Evolutionary conservation across 1,140 invertebrate species (phyloP), one percentile per base, ranked within the genome.

Genomic region (Psix sp.): DNA sequence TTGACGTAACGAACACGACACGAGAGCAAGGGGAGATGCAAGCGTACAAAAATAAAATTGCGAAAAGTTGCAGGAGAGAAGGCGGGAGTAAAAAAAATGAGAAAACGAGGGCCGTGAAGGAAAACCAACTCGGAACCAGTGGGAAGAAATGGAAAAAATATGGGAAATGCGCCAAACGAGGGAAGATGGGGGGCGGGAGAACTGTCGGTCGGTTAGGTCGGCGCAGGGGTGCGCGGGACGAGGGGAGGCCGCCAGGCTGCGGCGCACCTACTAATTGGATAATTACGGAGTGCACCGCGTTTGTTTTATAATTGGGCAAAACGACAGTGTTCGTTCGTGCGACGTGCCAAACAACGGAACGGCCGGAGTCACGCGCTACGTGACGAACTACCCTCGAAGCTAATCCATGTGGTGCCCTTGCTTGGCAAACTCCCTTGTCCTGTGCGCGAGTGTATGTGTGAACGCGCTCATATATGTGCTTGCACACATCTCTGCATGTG

Each of bases 261-360:
- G 74, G 82, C 68, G 80, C 80, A 83, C 83, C 76, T 78, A 76
- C 84, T 86, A 87, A 87, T 86, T 87, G 86, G 85, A 86, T 87
- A 87, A 87, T 87, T 86, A 87, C 79, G 79, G 79, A 84, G 81
- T 83, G 77, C 78, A 81, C 71, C 71, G 83, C 76, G 80, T 85
- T 86, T 86, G 84, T 87, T 85, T 86, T 86, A 87, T 87, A 87
- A 87, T 87, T 87, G 85, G 84, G 82, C 82, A 78, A 84, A 84
- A 74, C 77, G 59, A 46, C 72, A 65, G 70, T 73, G 77, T 75
- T 71, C 75, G 56, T 56, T 65, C 59, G 71, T 71, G 79, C 83
- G 80, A 86, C 84, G 84, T 87, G 86, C 82, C 83, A 85, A 87
- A 86, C 83, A 85, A 86, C 82, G 81, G 84, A 86, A 84, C 83